Evolutionary conservation across 2,113 vertebrate genomes (phyloP), one percentile per base, ranked within the genome.

Genomic region (Callocephalon fimbriatum): DNA sequence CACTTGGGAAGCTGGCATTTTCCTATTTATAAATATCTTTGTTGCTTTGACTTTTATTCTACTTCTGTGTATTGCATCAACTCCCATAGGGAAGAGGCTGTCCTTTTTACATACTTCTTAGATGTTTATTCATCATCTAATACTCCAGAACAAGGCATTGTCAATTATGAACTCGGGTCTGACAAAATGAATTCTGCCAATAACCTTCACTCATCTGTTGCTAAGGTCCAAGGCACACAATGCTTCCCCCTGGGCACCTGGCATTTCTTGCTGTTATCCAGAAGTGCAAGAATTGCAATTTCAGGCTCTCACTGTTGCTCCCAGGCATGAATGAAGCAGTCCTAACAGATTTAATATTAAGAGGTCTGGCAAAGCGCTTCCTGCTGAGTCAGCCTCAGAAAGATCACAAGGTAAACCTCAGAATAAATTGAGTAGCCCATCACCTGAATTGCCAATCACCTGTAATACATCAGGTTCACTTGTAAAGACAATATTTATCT

Each of bases 21-120:
- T 79, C 29, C n/a, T 93, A 26, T 63, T 78, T 91, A 79, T 67
- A 91, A 90, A 94, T 65, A 81, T 93, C 42, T 67, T 63, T 87
- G 62, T 82, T 84, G 45, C n/a, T 96, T 76, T 82, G 56, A 96
- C 90, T 91, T 90, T 40, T 91, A n/a, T 72, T 87, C 90, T 72
- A 32, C 37, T 88, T 93, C 50, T 66, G 73, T 27, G 21, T 82
- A 62, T 91, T 87, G 44, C 93, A 87, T 74, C 84, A 94, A 9
- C 44, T 85, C 87, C 80, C 78, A 11, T 6, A 58, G 77, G 93
- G 74, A 82, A 94, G n/a, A 25, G 27, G 17, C 25, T 75, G 44
- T 78, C 35, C 25, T 93, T 95, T 94, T 93, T 40, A 59, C 54
- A 38, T 63, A n/a, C 48, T 75, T 54, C 61, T 85, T 51, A 75